phyloP scores from a whole-genome alignment of 2,113 vertebrate genomes.

The Castor canadensis region DNA sequence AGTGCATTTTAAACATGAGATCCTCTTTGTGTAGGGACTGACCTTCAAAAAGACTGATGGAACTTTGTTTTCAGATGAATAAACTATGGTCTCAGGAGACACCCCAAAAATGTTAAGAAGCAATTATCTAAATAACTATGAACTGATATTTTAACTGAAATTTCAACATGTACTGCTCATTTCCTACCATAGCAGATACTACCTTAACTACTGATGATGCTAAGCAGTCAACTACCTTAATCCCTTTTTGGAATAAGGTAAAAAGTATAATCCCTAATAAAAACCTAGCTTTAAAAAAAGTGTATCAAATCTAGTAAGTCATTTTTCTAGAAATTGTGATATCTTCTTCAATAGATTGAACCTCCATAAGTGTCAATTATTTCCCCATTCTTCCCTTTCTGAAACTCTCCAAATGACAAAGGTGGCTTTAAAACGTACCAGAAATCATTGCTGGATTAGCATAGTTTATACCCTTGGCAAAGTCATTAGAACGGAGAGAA shows the following conservation, averaged over 20 bases:
- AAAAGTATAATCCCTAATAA: too few relatives aligned
- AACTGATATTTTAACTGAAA: background rate
- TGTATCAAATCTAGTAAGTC: background rate
- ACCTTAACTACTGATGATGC: background rate
- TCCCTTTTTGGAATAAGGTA: background rate
- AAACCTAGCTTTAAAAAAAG: too few relatives aligned
- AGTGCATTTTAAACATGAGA: background rate
- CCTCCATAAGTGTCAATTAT: background rate
- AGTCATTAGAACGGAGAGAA: background rate
- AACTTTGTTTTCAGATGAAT: background rate
- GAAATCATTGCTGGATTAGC: background rate
- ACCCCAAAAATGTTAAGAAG: background rate
- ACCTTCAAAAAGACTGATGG: background rate
- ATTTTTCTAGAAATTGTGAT: slow-evolving; percentile 13
- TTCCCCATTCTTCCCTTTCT: background rate
- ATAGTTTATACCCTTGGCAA: background rate
- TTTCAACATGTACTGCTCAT: background rate
- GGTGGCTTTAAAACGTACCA: background rate
- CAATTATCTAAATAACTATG: background rate
- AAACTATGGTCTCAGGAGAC: background rate
- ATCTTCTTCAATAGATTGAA: background rate
- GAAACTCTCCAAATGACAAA: background rate
- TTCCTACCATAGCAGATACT: background rate
- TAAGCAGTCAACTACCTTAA: background rate
- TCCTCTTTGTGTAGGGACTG: background rate